Percentiles rank a stretch among this genome's conserved stretches.
Evolutionary conservation across 1,140 invertebrate species (phyloP).

Genomic region (Homarus americanus): DNA sequence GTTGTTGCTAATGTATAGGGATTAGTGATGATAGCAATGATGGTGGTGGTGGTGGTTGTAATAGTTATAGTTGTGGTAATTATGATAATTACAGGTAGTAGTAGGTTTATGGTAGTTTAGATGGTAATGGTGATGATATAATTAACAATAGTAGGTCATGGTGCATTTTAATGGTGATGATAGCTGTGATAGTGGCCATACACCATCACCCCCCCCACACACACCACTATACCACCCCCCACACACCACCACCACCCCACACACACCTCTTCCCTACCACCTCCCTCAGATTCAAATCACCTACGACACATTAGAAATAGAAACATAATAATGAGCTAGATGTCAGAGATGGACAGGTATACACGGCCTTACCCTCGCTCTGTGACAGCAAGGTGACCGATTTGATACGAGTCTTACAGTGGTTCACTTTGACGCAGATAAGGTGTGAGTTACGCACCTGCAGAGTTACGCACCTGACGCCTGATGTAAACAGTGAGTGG

Average conservation of each 20-base stretch:
- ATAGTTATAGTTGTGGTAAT: not conserved
- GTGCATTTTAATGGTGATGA: not conserved
- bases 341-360: conserved; percentile 28
- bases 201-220: not conserved
- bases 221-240: not conserved
- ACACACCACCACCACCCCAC: not conserved
- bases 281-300: no score
- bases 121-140: not conserved
- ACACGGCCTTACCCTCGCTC: conserved; percentile 5
- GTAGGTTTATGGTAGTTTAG: no score
- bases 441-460: conserved; percentile 14
- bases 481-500: not conserved
- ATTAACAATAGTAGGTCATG: not conserved
- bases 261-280: not conserved
- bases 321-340: conserved; percentile 32
- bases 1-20: not conserved
- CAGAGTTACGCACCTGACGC: conserved; percentile 9
- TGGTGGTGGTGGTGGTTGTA: conserved; percentile 7
- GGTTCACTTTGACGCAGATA: conserved; percentile 6
- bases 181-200: not conserved
- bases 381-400: conserved; percentile 14
- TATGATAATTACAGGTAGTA: no score
- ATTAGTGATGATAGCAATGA: not conserved
- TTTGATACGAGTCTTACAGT: not conserved
- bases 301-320: conserved; percentile 25